These are phyloP conservation scores for Boloria selene DNA, from an alignment of 2,888 invertebrate species.

Conservation along the genomic window DNA sequence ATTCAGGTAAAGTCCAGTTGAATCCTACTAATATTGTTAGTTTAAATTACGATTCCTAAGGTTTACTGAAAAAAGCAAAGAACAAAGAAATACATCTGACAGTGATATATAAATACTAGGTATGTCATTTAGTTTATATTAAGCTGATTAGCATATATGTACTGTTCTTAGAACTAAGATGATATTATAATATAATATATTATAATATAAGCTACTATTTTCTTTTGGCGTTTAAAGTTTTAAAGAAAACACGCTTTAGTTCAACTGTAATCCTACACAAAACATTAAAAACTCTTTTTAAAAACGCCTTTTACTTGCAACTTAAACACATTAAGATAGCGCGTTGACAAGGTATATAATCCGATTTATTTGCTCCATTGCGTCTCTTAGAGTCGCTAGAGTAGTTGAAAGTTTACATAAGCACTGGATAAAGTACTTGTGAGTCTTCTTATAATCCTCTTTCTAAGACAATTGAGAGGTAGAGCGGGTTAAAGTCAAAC, in stretches of 20 bases:
- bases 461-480: slow-evolving; percentile 19
- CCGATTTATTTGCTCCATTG: slow-evolving; percentile 30
- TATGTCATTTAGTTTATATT: too few species aligned
- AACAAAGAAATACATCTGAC: too few species aligned
- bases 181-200: too few species aligned
- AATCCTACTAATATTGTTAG: neutral
- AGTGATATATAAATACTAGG: too few species aligned
- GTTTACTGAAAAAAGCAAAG: too few species aligned
- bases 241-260: too few species aligned
- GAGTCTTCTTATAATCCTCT: slow-evolving; percentile 21
- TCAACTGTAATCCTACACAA: too few species aligned
- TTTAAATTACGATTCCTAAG: neutral
- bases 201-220: too few species aligned
- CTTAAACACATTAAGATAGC: slow-evolving; percentile 12
- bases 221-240: too few species aligned
- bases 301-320: slow-evolving; percentile 6
- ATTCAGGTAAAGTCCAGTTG: neutral
- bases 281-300: neutral
- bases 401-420: slow-evolving; percentile 27
- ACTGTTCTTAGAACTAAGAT: too few species aligned
- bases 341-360: slow-evolving; percentile 28
- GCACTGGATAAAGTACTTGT: slow-evolving; percentile 22
- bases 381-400: slow-evolving; percentile 12
- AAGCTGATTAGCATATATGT: too few species aligned
- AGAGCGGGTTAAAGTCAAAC: neutral